Evolutionary conservation across 2,888 invertebrate genomes (phyloP).

Genomic region (Lymantria dispar): DNA sequence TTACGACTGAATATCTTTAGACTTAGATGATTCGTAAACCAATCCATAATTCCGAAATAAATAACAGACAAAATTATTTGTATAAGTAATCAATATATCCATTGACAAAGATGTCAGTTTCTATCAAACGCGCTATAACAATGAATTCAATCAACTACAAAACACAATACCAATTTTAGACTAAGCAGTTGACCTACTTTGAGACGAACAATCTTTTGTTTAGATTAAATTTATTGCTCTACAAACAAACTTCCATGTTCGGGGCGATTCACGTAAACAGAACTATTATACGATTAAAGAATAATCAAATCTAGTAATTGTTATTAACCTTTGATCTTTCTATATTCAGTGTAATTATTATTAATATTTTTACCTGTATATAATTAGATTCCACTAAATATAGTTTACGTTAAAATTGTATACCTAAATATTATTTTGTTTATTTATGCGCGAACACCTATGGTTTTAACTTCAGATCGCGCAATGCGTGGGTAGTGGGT

Average conservation of each 20-base stretch:
- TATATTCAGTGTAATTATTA: neutral
- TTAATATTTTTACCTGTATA: neutral
- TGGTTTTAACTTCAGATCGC: too few species aligned
- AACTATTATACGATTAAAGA: neutral
- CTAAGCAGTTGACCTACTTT: constrained; percentile 7
- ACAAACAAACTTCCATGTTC: neutral
- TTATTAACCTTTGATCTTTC: neutral
- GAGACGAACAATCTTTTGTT: constrained; percentile 7
- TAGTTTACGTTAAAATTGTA: too few species aligned
- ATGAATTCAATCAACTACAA: constrained; percentile 9
- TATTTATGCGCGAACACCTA: too few species aligned
- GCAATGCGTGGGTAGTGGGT: too few species aligned
- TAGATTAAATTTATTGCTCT: constrained; percentile 10
- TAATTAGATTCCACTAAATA: too few species aligned
- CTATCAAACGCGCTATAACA: neutral
- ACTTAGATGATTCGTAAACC: too few species aligned
- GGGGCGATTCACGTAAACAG: neutral
- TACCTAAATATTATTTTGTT: too few species aligned
- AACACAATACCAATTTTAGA: constrained; percentile 9
- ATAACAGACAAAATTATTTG: too few species aligned
- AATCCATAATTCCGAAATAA: too few species aligned
- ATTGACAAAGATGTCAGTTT: constrained; percentile 4
- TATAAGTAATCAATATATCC: neutral
- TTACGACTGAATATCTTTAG: too few species aligned
- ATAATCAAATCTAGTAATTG: neutral